Conservation (phyloP, 2,888 invertebrate species). For the Pollenia griseotomentosa region DNA sequence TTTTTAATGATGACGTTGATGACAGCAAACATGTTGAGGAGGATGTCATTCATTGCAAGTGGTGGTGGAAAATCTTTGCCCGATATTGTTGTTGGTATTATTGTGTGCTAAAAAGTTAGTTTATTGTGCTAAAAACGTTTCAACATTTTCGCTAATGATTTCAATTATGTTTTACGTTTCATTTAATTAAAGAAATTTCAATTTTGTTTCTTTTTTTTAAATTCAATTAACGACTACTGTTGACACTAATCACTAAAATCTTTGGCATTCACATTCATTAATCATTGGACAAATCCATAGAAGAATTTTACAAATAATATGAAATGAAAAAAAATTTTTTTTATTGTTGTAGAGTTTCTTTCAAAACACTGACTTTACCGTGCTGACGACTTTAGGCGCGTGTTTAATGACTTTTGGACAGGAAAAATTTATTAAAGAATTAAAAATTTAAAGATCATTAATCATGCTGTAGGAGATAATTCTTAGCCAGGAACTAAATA, state of each 20-base stretch:
- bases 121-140: conserved; percentile 51
- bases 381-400: background rate
- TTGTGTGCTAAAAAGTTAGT: conserved; percentile 19
- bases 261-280: conserved; percentile 50
- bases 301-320: background rate
- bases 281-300: conserved; percentile 28
- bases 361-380: background rate
- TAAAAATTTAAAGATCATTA: background rate
- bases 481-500: background rate
- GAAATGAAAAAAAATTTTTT: background rate
- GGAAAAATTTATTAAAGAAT: background rate
- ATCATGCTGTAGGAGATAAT: background rate
- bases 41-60: conserved; percentile 29
- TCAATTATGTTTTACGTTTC: conserved; percentile 29
- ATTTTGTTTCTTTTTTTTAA: conserved; percentile 10
- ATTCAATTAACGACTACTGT: conserved; percentile 19
- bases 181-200: conserved; percentile 33
- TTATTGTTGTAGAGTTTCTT: conserved; percentile 6
- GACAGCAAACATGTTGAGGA: conserved; percentile 8
- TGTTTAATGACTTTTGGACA: conserved; percentile 35
- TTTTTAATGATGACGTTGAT: conserved; percentile 48
- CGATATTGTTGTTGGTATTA: background rate
- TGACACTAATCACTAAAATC: conserved; percentile 53
- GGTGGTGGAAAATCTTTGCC: background rate
- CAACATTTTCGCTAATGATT: conserved; percentile 59